A percentile compares a stretch with the other conserved stretches of the same genome.
These are phyloP conservation scores for Pterocles burchelli DNA, from an alignment of 2,113 vertebrate species.

Conservation along the genomic window DNA sequence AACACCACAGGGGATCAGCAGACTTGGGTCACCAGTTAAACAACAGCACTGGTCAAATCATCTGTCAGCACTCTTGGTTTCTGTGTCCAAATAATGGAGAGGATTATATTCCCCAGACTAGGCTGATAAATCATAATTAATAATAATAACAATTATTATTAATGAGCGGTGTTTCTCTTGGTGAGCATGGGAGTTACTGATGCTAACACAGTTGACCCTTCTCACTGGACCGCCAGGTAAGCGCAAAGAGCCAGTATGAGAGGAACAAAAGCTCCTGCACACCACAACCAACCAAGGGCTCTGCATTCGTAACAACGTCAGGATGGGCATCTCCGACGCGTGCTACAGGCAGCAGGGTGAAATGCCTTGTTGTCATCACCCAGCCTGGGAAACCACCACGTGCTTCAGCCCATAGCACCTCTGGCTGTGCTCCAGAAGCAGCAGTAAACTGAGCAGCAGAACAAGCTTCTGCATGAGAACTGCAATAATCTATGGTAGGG, in stretches of 20 bases:
- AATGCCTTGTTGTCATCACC: not conserved
- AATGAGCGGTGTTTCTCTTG: not conserved
- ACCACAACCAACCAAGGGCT: not conserved
- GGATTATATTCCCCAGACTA: not conserved
- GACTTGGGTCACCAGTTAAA: not conserved
- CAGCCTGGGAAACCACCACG: not conserved
- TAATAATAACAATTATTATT: not conserved
- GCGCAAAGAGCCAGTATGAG: not conserved
- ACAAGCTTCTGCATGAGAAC: not conserved
- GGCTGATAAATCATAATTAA: not conserved
- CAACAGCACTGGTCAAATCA: not conserved
- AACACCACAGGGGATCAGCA: not conserved
- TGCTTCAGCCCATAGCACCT: not conserved
- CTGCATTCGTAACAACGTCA: accelerated
- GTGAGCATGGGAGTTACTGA: not conserved
- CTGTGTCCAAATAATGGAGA: not conserved
- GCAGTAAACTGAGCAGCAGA: not conserved
- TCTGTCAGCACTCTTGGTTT: not conserved
- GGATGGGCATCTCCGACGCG: not conserved
- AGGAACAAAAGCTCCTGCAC: not conserved
- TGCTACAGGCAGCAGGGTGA: not conserved
- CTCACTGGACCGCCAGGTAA: not conserved
- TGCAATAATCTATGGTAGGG: not conserved
- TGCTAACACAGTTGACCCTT: not conserved
- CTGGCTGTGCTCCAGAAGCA: not conserved